Base-by-base conservation (phyloP, 2,797 vertebrate genomes). In the Micropoecilia bifurca region DNA sequence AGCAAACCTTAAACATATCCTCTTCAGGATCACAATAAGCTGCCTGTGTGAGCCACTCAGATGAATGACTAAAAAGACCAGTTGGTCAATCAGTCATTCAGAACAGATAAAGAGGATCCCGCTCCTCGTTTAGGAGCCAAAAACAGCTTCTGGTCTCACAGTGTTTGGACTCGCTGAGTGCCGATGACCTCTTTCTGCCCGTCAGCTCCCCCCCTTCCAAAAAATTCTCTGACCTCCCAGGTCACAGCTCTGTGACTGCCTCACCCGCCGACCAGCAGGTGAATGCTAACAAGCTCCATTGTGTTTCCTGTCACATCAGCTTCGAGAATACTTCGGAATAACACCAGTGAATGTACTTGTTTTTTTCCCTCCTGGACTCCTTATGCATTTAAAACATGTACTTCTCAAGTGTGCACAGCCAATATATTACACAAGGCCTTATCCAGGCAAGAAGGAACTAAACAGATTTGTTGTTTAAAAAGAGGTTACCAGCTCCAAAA, bases 141-240 rank as follows among this genome's bases (percentile, higher is more conserved):
- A 82, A 47, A 36, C 71, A 30, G 73, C 2, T 28, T 55, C 57
- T 53, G 74, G n/a, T 81, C 76, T 86, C 73, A 33, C 20, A 78
- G 73, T 50, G 72, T 72, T 71, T 80, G 36, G 71, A 77, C 72
- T 18, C 72, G 22, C 78, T 2, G 80, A 79, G 74, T 78, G 78
- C 78, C 3, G 53, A 79, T 78, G 86, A 87, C 83, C 87, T 84
- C 76, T 80, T 84, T 87, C 87, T 84, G 81, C 81, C 75, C 25
- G 77, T 89, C 87, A 84, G 55, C 74, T 50, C 3, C 43, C 55
- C 45, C 43, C 46, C 36, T 6, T 13, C 28, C 4, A 3, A 46
- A 59, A 76, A 84, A 73, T 33, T 46, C 59, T 71, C 76, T 80
- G 83, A 87, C 85, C 88, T 79, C 82, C 77, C 68, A 73, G 88